phyloP scores from a whole-genome alignment of 2,113 vertebrate species.

The Excalfactoria chinensis region DNA sequence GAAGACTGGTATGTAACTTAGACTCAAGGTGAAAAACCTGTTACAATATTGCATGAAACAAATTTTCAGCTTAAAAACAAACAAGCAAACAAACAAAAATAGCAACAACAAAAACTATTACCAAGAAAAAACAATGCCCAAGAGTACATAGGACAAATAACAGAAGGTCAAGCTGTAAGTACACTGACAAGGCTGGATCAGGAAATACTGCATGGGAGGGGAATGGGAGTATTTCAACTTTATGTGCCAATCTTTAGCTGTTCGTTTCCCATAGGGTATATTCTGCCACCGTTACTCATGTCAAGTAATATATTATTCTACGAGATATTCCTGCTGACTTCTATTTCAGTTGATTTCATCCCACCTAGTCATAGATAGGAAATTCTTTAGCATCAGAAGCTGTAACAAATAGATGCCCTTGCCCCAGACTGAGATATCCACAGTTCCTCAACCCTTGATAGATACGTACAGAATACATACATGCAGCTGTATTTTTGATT shows the following conservation, averaged over 20 bases:
- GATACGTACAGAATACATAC: neutral
- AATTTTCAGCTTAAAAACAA: neutral
- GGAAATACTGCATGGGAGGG: constrained; percentile 33
- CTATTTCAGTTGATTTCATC: constrained; percentile 12
- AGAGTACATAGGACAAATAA: neutral
- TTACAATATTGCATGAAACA: neutral
- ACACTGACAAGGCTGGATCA: constrained; percentile 1
- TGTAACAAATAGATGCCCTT: neutral
- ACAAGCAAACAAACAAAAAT: neutral
- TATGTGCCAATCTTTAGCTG: constrained; percentile 12
- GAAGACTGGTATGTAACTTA: neutral
- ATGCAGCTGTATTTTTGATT: neutral
- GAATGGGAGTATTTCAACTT: constrained; percentile 43
- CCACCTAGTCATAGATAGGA: neutral
- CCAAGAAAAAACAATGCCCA: neutral
- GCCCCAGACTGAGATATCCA: neutral
- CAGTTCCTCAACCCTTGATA: neutral
- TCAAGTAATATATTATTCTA: constrained; percentile 28
- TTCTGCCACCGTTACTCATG: constrained; percentile 19
- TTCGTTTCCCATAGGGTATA: constrained; percentile 2
- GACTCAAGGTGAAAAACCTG: neutral
- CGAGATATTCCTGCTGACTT: constrained; percentile 5
- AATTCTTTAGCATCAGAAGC: constrained; percentile 20
- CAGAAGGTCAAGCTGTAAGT: constrained; percentile 15
- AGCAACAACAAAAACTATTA: neutral